A percentile compares a stretch with the other conserved stretches of the same genome.
phyloP scores from a whole-genome alignment of 53 echinoderm and acorn worm genomes.

The Echinometra lucunter region DNA sequence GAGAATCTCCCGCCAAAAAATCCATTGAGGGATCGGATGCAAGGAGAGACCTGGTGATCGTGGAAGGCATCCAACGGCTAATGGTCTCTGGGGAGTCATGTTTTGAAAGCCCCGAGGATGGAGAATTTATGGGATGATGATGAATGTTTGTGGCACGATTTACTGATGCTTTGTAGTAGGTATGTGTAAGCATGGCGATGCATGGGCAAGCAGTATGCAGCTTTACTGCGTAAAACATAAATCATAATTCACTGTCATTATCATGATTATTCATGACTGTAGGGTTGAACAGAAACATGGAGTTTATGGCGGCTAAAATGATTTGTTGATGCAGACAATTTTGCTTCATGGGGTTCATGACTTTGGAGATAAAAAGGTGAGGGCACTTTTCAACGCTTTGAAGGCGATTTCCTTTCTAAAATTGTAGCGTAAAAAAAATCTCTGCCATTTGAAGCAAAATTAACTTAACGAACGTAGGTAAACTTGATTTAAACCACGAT shows the following conservation, averaged over 20 bases:
- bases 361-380: background rate
- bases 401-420: no score
- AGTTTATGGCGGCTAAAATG: no score
- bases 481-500: no score
- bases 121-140: background rate
- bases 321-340: background rate
- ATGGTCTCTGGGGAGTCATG: background rate
- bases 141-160: conserved; percentile 1
- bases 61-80: background rate
- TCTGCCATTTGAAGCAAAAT: no score
- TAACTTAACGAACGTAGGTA: no score
- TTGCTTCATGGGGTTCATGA: background rate
- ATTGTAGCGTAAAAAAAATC: no score
- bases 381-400: background rate
- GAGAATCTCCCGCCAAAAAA: conserved; percentile 10
- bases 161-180: background rate
- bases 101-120: background rate
- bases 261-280: no score
- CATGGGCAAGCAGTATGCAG: background rate
- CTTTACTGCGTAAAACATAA: background rate
- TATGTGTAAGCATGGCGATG: background rate
- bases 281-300: no score
- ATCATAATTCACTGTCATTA: background rate
- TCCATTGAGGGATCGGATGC: background rate
- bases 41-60: background rate